Conservation (phyloP, 2,888 invertebrate genomes). For the Bhutanitis thaidina region DNA sequence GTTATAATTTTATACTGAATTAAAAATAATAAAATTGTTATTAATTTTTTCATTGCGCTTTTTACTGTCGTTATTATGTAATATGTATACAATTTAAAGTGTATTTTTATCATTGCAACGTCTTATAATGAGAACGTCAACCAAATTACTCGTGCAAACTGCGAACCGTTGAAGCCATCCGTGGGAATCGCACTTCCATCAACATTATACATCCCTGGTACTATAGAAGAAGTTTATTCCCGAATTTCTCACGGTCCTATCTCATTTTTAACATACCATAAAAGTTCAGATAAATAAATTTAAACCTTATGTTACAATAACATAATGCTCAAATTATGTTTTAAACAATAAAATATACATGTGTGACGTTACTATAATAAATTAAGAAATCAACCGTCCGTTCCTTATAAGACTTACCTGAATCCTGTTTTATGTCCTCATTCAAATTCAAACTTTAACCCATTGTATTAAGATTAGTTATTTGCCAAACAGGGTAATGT, state of each 20-base stretch:
- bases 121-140: too few relatives aligned
- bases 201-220: constrained; percentile 58
- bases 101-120: too few relatives aligned
- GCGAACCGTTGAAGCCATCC: constrained; percentile 40
- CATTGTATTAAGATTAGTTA: constrained; percentile 20
- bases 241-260: constrained; percentile 77
- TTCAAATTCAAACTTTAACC: constrained; percentile 18
- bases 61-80: too few relatives aligned
- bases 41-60: too few relatives aligned
- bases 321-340: constrained; percentile 30
- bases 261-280: constrained; percentile 58
- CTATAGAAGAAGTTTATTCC: constrained; percentile 72
- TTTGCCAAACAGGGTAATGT: constrained; percentile 6
- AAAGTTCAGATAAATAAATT: constrained; percentile 27
- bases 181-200: constrained; percentile 53
- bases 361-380: constrained; percentile 31
- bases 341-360: constrained; percentile 3
- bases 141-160: constrained; percentile 21
- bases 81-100: too few relatives aligned
- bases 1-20: too few relatives aligned
- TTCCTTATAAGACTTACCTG: constrained; percentile 46
- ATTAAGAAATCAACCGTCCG: constrained; percentile 42
- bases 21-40: too few relatives aligned
- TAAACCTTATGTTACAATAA: constrained; percentile 24
- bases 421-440: constrained; percentile 29